Base-by-base conservation (phyloP, 2,888 invertebrate species). In the Halictus ligatus region DNA sequence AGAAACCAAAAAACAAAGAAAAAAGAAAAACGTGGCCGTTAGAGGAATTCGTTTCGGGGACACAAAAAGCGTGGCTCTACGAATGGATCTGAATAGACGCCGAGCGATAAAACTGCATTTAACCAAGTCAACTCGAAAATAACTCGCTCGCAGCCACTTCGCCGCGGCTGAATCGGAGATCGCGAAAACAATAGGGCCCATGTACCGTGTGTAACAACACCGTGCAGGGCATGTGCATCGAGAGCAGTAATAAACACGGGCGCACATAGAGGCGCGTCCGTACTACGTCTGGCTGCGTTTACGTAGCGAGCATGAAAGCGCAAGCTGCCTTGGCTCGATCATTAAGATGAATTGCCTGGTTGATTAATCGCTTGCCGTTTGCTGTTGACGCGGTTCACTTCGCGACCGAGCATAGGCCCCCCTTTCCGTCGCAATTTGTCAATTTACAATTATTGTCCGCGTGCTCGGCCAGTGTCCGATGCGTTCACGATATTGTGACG, bases 351-450 rank as follows among this genome's bases (percentile, higher is more conserved):
- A 93, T 93, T 89, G 88, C 90, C 87, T 48, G 80, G 83, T 89
- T 93, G 92, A 93, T 93, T 92, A 93, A 93, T 93, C 88, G 88
- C 85, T 75, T 86, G 81, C 91, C 92, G 89, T 91, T 92, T 92
- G 91, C 83, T 87, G 88, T 74, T 91, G 92, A 91, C 92, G 88
- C 88, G 81, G 35, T 81, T 79, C 80, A 76, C 82, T 77, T 81
- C 80, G 75, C 82, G 73, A 58, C 10, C 77, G 25, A 29, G 40
- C 64, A 80, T 84, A 48, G 81, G 25, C 54, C 64, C 46, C 81
- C 78, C 84, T 76, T 81, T 84, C 86, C 74, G n/a, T 48, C 60
- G 76, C 83, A 74, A 84, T 88, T 87, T 79, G 85, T 83, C 85
- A 82, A 87, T 88, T 87, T 75, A 76, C 83, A 78, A 85, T 87